Conservation (phyloP, 2,113 vertebrate species). For the Siniperca chuatsi region DNA sequence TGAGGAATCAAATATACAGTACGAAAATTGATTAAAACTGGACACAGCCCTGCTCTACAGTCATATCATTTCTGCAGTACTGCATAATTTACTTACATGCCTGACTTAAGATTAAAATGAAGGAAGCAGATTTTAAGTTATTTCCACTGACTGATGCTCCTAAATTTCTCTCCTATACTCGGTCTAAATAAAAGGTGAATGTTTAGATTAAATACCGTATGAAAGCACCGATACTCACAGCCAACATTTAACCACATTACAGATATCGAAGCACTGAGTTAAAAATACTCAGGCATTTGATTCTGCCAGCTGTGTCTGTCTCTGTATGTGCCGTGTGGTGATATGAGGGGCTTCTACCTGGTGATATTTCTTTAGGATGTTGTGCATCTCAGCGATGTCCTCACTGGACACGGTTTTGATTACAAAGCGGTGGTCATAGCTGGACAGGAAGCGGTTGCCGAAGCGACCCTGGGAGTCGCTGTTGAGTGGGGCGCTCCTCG, state of each 20-base stretch:
- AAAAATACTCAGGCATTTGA: neutral
- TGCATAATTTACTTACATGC: neutral
- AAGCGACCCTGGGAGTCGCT: conserved; percentile 96
- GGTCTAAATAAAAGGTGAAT: neutral
- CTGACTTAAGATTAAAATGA: neutral
- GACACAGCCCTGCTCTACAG: neutral
- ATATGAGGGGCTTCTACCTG: conserved; percentile 85
- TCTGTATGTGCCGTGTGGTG: neutral
- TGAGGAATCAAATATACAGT: conserved; percentile 24
- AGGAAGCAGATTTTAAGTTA: neutral
- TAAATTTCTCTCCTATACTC: neutral
- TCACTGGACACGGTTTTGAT: conserved; percentile 98
- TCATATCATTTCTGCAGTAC: neutral
- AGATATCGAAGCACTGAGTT: neutral
- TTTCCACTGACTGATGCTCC: neutral
- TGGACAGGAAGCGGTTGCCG: conserved; percentile 94
- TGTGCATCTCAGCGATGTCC: conserved; percentile 99
- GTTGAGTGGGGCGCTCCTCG: conserved; percentile 93
- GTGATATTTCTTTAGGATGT: conserved; percentile 98
- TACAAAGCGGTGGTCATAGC: conserved; percentile 95
- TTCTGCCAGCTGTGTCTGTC: neutral
- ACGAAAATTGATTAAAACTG: conserved; percentile 31
- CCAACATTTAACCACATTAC: neutral
- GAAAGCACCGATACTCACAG: neutral
- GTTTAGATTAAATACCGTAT: neutral